phyloP scores from a whole-genome alignment of 2,113 vertebrate genomes.

The Nothobranchius furzeri region DNA sequence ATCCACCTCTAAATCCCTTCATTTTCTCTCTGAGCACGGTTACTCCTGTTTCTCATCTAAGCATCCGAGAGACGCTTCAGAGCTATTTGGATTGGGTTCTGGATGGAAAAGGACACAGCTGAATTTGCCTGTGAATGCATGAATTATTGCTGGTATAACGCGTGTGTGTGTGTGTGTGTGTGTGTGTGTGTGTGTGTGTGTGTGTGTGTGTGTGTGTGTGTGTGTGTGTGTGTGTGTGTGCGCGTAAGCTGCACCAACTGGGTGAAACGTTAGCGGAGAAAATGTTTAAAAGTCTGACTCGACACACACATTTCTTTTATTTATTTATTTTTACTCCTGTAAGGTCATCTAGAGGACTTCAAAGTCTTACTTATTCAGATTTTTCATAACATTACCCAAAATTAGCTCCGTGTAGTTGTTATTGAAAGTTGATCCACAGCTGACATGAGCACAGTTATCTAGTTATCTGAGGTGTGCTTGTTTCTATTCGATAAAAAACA shows the following conservation, averaged over 20 bases:
- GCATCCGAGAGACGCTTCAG: conserved; percentile 65
- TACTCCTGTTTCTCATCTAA: conserved; percentile 66
- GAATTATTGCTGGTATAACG: conserved; percentile 18
- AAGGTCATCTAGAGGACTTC: conserved; percentile 18
- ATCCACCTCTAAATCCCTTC: conserved; percentile 22
- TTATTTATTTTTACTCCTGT: background rate
- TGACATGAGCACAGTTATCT: no score
- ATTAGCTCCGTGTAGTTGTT: no score
- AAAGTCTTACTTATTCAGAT: background rate
- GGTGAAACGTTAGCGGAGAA: conserved; percentile 33
- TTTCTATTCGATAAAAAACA: no score
- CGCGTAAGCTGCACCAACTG: conserved; percentile 46
- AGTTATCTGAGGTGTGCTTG: no score
- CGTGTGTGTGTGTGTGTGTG: no score
- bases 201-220: no score
- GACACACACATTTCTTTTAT: background rate
- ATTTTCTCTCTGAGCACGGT: conserved; percentile 37
- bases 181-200: background rate
- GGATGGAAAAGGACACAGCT: conserved; percentile 51
- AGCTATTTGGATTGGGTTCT: conserved; percentile 72
- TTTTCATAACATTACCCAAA: no score
- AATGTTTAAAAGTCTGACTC: background rate
- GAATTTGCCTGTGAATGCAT: conserved; percentile 50
- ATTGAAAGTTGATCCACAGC: no score
- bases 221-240: conserved; percentile 16